Percentiles rank a stretch among this genome's conserved stretches.
phyloP scores from a whole-genome alignment of 2,888 invertebrate species.

The Archaeoteleia sp. region DNA sequence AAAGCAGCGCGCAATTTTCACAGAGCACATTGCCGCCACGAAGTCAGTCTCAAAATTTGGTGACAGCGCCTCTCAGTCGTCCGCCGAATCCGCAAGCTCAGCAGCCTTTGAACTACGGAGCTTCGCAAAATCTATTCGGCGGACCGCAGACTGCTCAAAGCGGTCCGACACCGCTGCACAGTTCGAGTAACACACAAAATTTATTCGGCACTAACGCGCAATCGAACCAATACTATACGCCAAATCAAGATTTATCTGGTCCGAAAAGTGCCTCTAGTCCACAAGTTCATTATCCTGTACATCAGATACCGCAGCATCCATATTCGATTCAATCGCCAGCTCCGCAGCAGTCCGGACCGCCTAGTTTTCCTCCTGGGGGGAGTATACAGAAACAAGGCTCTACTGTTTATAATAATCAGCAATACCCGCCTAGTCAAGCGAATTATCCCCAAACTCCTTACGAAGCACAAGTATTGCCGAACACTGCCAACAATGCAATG shows the following conservation, averaged over 20 bases:
- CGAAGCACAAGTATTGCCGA: slow-evolving; percentile 51
- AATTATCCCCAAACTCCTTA: slow-evolving; percentile 61
- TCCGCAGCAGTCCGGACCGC: slow-evolving; percentile 2
- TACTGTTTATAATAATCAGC: slow-evolving; percentile 56
- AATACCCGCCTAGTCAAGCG: slow-evolving; percentile 65
- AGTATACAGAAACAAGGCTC: slow-evolving; percentile 41
- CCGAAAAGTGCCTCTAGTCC: slow-evolving; percentile 54
- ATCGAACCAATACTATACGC: slow-evolving; percentile 29
- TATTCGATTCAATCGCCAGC: not conserved
- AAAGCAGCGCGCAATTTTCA: not conserved
- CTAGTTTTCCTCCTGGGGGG: slow-evolving; percentile 19
- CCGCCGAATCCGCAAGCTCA: slow-evolving; percentile 4
- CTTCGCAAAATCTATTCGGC: slow-evolving; percentile 41
- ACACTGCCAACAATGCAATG: slow-evolving; percentile 52
- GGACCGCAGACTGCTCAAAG: slow-evolving; percentile 9
- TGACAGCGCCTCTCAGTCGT: slow-evolving; percentile 1
- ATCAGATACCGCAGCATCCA: slow-evolving; percentile 20
- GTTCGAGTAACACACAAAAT: slow-evolving; percentile 32
- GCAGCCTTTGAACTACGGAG: slow-evolving; percentile 21
- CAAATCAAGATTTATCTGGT: slow-evolving; percentile 46
- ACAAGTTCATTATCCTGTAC: slow-evolving; percentile 44
- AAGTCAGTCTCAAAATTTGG: slow-evolving; percentile 7
- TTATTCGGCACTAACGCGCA: slow-evolving; percentile 38
- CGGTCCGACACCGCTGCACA: not conserved
- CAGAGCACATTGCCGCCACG: slow-evolving; percentile 1